These are phyloP conservation scores for Gasterosteus nipponicus DNA, from an alignment of 2,113 vertebrate species.

Conservation along the genomic window DNA sequence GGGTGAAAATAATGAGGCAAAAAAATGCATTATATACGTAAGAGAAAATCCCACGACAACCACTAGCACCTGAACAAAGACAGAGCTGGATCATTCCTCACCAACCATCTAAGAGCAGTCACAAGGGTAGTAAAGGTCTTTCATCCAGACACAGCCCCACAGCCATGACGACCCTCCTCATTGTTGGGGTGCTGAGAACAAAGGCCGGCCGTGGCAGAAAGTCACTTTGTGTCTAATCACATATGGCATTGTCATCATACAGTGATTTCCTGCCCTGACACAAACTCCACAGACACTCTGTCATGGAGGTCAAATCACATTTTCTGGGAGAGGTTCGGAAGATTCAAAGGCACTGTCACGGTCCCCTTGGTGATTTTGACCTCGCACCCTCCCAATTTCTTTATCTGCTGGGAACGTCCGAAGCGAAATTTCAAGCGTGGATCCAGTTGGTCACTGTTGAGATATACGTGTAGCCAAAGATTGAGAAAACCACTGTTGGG, in stretches of 20 bases:
- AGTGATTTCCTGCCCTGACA: slow-evolving; percentile 84
- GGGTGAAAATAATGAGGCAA: background rate
- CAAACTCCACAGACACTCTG: slow-evolving; percentile 76
- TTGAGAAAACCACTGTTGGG: background rate
- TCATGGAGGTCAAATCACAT: slow-evolving; percentile 77
- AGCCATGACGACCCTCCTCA: slow-evolving; percentile 10
- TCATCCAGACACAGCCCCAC: slow-evolving; percentile 25
- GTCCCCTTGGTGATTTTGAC: slow-evolving; percentile 36
- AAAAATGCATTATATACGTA: background rate
- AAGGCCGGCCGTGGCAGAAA: slow-evolving; percentile 72
- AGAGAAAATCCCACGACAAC: background rate
- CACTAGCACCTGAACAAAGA: background rate
- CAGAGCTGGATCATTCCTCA: slow-evolving; percentile 4
- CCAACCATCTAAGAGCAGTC: background rate
- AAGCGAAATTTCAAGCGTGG: slow-evolving; percentile 18
- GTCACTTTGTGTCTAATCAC: slow-evolving; percentile 80
- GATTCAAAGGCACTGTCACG: slow-evolving; percentile 63
- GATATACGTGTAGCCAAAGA: background rate
- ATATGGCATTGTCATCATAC: slow-evolving; percentile 81
- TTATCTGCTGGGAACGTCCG: slow-evolving; percentile 1
- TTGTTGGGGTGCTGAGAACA: slow-evolving; percentile 29
- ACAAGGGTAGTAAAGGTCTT: slow-evolving; percentile 24
- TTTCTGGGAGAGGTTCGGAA: slow-evolving; percentile 50
- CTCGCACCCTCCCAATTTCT: background rate
- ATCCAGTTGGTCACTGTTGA: slow-evolving; percentile 20